A percentile compares a stretch with the other conserved stretches of the same genome.
Evolutionary conservation across 2,888 invertebrate species (phyloP).

Genomic region (Gisinianus flammeolus): DNA sequence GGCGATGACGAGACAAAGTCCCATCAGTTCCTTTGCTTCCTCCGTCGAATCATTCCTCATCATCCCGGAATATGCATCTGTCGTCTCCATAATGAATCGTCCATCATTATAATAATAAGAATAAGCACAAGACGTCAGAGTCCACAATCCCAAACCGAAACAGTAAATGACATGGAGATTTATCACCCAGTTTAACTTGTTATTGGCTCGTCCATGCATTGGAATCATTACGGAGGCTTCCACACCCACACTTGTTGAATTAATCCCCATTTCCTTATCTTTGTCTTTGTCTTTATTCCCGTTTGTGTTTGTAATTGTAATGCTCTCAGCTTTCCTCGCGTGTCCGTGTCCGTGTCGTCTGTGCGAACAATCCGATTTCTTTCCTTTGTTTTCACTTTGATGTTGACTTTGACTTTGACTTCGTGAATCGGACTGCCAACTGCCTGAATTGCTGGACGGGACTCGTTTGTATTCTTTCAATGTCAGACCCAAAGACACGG

Average conservation of each 20-base stretch:
- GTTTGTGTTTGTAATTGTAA: too few relatives aligned
- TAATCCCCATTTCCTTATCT: background rate
- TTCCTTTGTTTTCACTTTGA: too few relatives aligned
- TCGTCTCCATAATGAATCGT: background rate
- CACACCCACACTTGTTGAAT: background rate
- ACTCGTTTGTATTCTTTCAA: background rate
- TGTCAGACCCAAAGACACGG: slow-evolving; percentile 23
- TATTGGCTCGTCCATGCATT: slow-evolving; percentile 18
- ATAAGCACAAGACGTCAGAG: slow-evolving; percentile 18
- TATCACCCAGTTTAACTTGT: slow-evolving; percentile 32
- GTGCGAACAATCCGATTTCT: background rate
- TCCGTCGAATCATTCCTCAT: slow-evolving; percentile 32
- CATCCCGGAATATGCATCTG: background rate
- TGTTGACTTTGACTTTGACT: too few relatives aligned
- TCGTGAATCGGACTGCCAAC: background rate
- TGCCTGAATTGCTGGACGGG: background rate
- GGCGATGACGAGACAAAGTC: slow-evolving; percentile 46
- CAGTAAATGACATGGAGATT: slow-evolving; percentile 43
- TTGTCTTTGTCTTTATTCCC: too few relatives aligned
- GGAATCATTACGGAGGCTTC: slow-evolving; percentile 4
- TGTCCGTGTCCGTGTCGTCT: too few relatives aligned
- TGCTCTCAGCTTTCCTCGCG: too few relatives aligned
- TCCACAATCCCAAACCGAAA: slow-evolving; percentile 46
- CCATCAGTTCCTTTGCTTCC: slow-evolving; percentile 52
- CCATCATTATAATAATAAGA: background rate